Percentiles rank a stretch among this genome's conserved stretches.
These are phyloP conservation scores for Dicrurus megarhynchus DNA, from an alignment of 2,113 vertebrate species.

Conservation along the genomic window DNA sequence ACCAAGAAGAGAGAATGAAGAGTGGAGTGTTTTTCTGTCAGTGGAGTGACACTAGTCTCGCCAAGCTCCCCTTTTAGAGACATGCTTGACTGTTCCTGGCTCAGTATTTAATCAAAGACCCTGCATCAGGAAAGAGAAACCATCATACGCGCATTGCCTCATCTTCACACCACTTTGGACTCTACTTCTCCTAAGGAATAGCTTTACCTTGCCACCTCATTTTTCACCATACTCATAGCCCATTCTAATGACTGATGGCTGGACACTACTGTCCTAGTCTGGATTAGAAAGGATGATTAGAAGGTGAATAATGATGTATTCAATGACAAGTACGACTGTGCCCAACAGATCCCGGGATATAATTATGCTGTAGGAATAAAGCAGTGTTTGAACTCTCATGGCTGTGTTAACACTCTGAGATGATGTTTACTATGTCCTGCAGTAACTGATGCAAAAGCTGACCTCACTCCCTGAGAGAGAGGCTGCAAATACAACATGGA, in stretches of 20 bases:
- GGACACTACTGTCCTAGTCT: neutral
- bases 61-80: neutral
- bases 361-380: neutral
- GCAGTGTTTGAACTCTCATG: neutral
- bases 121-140: neutral
- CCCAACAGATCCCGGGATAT: fast-evolving
- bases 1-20: neutral
- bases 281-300: neutral
- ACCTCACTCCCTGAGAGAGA: neutral
- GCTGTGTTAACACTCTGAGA: neutral
- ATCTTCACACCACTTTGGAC: neutral
- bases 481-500: neutral
- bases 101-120: neutral
- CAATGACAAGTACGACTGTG: neutral
- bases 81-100: neutral
- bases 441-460: neutral
- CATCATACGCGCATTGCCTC: neutral
- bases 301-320: neutral
- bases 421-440: neutral
- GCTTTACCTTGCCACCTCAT: neutral
- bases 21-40: neutral
- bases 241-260: neutral
- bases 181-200: neutral
- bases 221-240: neutral
- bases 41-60: neutral